Base-by-base conservation (phyloP, 2,888 invertebrate species). In the Limnephilus marmoratus region DNA sequence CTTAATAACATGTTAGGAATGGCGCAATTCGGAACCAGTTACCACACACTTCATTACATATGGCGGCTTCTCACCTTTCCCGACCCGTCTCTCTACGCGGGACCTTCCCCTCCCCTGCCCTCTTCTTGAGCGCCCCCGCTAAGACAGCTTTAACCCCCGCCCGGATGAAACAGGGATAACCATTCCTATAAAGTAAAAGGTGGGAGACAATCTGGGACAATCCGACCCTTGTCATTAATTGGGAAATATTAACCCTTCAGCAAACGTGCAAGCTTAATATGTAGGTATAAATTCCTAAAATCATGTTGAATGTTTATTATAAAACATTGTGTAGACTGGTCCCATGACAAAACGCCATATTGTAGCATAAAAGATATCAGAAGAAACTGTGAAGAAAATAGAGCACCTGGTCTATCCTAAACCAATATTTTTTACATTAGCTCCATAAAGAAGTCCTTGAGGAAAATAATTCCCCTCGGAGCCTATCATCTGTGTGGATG, bases 1-100 rank as follows among this genome's bases (percentile, higher is more conserved):
- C 68, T 68, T 68, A 68, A 68, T 68, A 68, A 68, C 68, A 68
- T 68, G 68, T 68, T n/a, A 68, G 68, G 68, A 68, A 68, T 68
- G 68, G 68, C 68, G 68, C 68, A 68, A 68, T 68, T 68, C 68
- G 68, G 68, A 24, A 68, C 24, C 68, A 68, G 68, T 68, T 68
- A 68, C 68, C 68, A 68, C 68, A 68, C n/a, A 68, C 68, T 68
- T 68, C 68, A 68, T 68, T 68, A 68, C 68, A n/a, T 68, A 68
- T 68, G 68, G 68, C 68, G 68, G 68, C 68, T 68, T 68, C 68
- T 68, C 68, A 68, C 68, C 68, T 68, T 24, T 68, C 68, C 24
- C 24, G n/a, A 49, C 49, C 49, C 49, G 49, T 49, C 15, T 68
- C n/a, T 24, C 68, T 1, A 24, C 68, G 68, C 68, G 68, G 68